Evolutionary conservation across 2,888 invertebrate genomes (phyloP), one percentile per base, ranked within the genome.

Genomic region (Kuschelorhynchus macadamiae): DNA sequence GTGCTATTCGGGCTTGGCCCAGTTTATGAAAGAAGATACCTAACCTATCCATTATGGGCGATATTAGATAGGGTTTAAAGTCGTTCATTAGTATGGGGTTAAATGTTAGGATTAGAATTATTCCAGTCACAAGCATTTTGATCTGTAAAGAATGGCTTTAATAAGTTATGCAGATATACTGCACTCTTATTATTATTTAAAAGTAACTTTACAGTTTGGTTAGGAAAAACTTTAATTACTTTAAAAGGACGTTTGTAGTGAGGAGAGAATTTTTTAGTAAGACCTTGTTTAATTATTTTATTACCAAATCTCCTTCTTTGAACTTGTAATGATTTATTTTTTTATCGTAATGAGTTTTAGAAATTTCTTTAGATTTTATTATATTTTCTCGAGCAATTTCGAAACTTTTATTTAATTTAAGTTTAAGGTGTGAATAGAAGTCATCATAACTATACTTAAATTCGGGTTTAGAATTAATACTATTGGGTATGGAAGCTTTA

Each of bases 401-500:
- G 21, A 67, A 72, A 12, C 72, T 61, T 62, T 70, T 71, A 17
- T 71, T 64, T 44, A 78, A 39, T 74, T 74, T 75, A 20, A 72
- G 52, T 53, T 62, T 73, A 14, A 78, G 33, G n/a, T 74, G 52
- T 21, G 55, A 41, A 5, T 69, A 12, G 47, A 74, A 78, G 44
- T 76, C 69, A 20, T 77, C 77, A 52, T 77, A 79, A n/a, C 75
- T 74, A 60, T 76, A 78, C 60, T 72, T 74, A 30, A 75, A 75
- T 65, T 77, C 72, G 16, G 76, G 50, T 32, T 17, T 33, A 32
- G 50, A 18, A 0, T 20, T 72, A 50, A 77, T 30, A n/a, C 77
- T 75, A 68, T 61, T 64, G 0, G 81, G 80, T 8, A 81, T 57
- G n/a, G 12, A 66, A 0, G 81, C 74, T 71, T 79, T 80, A 52